These are phyloP conservation scores for Campoletis sonorensis DNA, from an alignment of 1,140 invertebrate species.

Conservation along the genomic window DNA sequence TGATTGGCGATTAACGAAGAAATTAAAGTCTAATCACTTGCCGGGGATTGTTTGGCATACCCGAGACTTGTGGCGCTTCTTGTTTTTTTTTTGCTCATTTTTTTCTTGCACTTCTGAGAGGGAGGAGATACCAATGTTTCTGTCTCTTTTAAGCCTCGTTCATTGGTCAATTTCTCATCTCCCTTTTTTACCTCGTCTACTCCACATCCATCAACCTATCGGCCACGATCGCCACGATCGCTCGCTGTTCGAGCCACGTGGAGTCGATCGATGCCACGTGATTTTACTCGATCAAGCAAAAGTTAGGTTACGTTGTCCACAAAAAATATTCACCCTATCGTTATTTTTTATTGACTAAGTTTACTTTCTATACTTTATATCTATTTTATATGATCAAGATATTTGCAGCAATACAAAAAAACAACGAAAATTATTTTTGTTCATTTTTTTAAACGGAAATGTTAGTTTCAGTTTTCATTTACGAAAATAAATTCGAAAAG, in stretches of 20 bases:
- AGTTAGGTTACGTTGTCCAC: background rate
- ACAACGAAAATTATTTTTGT: no score
- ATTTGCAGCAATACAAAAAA: no score
- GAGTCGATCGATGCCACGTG: constrained; percentile 34
- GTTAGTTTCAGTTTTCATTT: no score
- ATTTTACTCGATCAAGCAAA: background rate
- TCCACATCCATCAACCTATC: no score
- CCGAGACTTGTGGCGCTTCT: background rate
- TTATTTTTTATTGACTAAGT: background rate
- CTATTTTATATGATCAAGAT: no score
- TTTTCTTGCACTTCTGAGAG: background rate
- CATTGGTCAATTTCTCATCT: constrained; percentile 22
- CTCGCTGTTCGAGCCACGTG: constrained; percentile 20
- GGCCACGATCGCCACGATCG: background rate
- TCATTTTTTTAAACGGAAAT: no score
- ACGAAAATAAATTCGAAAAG: no score
- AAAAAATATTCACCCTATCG: background rate
- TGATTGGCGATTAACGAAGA: no score
- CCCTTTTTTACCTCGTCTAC: background rate
- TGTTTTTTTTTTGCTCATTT: background rate
- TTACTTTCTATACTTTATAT: no score
- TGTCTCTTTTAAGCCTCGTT: background rate
- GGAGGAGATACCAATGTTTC: no score
- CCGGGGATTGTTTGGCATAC: no score
- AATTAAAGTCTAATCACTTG: no score